Evolutionary conservation across 2,113 vertebrate genomes (phyloP).

Genomic region (Engraulis encrasicolus): DNA sequence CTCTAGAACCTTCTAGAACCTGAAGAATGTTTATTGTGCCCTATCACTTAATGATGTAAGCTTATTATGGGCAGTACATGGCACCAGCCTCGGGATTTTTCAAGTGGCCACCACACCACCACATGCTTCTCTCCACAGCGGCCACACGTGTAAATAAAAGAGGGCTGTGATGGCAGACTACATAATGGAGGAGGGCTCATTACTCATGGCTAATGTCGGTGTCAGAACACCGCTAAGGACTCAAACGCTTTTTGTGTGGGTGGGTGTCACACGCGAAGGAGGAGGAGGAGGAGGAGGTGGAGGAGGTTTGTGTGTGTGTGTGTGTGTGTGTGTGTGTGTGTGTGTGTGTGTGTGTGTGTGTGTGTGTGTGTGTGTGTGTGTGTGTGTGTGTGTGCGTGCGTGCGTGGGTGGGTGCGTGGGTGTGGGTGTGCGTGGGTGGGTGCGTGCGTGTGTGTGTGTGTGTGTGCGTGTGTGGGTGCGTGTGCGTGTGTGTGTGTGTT

Average conservation of each 20-base stretch:
- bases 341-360: neutral
- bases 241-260: neutral
- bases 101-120: too few relatives aligned
- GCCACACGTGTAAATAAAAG: neutral
- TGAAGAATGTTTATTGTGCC: too few relatives aligned
- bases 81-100: too few relatives aligned
- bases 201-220: neutral
- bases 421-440: too few relatives aligned
- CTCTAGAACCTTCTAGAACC: too few relatives aligned
- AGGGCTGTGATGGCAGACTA: neutral
- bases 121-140: too few relatives aligned
- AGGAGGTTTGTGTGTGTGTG: neutral
- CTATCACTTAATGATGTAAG: too few relatives aligned
- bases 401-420: slow-evolving; percentile 26
- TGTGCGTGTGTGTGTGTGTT: too few relatives aligned
- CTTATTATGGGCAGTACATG: too few relatives aligned
- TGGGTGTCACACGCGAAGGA: neutral
- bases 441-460: neutral
- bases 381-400: neutral
- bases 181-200: neutral
- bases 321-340: neutral
- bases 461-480: too few relatives aligned
- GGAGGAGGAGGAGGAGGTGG: too few relatives aligned
- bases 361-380: neutral
- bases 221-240: neutral